Evolutionary conservation across 2,113 vertebrate species (phyloP), one percentile per base, ranked within the genome.

Genomic region (Psilopogon haemacephalus): DNA sequence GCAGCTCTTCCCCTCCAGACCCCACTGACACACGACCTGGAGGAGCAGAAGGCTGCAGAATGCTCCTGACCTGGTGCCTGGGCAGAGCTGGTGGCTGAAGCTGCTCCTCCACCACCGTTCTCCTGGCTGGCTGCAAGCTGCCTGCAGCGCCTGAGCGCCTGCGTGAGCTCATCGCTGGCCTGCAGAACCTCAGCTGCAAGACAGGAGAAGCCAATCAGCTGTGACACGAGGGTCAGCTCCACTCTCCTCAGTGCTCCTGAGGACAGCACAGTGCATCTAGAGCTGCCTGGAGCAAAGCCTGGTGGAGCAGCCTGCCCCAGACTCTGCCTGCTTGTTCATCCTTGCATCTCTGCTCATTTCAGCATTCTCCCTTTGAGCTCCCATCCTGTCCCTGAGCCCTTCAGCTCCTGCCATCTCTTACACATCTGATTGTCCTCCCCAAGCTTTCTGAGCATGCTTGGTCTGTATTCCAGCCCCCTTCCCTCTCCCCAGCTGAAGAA

Each of bases 81-180:
- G 37, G 62, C 13, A 2, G 88, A 60, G 38, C 71, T 44, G 73
- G 81, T 23, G 48, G 24, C 76, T 59, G 93, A 59, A 16, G 28
- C 77, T 84, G 28, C 77, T 84, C 44, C 83, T 76, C 86, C 96
- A 9, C 90, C 78, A 40, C 81, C 96, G 1, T 55, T 24, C 89
- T 96, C 93, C 3, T 73, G 90, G 60, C 93, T 64, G 62, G 95
- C 94, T 75, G 97, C 84, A 19, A 55, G 63, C 32, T 97, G 94
- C 95, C 97, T 98, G 94, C 97, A 98, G n/a, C 94, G 89, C 6
- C 95, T 97, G 2, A 99, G 97, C 0, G 33, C 97, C 9, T 90
- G 88, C 0, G 97, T 97, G 30, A 99, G 98, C 35, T 98, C 94
- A 46, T 99, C 99, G 2, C 97, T 98, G 58, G 98, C 98, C 48